phyloP scores from a whole-genome alignment of 2,888 invertebrate genomes.

The Pachymerium ferrugineum region DNA sequence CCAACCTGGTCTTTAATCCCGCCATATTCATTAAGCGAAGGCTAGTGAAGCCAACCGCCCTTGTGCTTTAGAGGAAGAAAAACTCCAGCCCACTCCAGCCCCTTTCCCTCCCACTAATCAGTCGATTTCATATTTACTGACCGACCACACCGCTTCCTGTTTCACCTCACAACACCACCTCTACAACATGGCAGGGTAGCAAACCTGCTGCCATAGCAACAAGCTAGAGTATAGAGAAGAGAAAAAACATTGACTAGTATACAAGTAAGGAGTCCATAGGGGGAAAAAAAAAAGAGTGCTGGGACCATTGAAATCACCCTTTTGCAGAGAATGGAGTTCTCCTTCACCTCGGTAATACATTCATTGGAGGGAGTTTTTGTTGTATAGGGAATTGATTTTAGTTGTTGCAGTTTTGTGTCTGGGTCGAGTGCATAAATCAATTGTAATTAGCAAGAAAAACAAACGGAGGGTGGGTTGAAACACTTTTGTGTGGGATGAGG shows the following conservation, averaged over 20 bases:
- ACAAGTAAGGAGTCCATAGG: slow-evolving; percentile 1
- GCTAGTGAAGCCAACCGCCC: neutral
- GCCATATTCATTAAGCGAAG: neutral
- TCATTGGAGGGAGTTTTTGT: neutral
- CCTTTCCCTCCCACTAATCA: slow-evolving; percentile 11
- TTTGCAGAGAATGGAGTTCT: neutral
- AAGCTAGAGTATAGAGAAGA: neutral
- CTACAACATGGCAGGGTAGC: neutral
- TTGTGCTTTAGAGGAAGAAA: slow-evolving; percentile 7
- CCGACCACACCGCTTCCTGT: slow-evolving; percentile 11
- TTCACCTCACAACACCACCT: neutral
- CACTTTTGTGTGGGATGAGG: neutral
- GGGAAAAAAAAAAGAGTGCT: neutral
- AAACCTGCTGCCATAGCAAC: neutral
- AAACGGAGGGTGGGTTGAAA: neutral
- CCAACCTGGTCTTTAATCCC: slow-evolving; percentile 2
- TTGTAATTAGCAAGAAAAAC: slow-evolving; percentile 18
- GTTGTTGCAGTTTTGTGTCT: neutral
- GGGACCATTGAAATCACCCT: neutral
- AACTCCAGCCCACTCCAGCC: slow-evolving; percentile 10
- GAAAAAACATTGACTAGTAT: slow-evolving; percentile 12
- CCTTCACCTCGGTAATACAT: neutral
- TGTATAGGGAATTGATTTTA: neutral
- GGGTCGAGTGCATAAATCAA: slow-evolving; percentile 11
- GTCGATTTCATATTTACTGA: slow-evolving; percentile 21